Evolutionary conservation across 2,888 invertebrate species (phyloP).

Genomic region (Tipula unca): DNA sequence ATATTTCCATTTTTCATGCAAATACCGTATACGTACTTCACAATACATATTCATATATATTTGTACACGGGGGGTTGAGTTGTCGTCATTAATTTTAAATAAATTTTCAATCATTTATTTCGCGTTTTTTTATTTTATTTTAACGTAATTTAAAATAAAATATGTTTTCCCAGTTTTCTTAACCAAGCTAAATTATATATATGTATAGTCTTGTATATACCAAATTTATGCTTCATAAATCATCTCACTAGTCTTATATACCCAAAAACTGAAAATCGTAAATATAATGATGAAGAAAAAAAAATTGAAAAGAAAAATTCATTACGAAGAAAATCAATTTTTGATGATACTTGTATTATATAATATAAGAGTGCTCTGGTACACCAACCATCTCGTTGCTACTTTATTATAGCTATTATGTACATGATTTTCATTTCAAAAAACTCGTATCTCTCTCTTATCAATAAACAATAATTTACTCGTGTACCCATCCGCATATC

Average conservation of each 20-base stretch:
- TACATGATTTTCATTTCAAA: neutral
- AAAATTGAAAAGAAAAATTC: neutral
- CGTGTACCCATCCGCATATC: neutral
- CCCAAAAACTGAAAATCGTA: neutral
- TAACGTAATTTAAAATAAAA: neutral
- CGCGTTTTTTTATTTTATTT: neutral
- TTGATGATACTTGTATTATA: neutral
- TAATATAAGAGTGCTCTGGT: neutral
- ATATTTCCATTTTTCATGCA: neutral
- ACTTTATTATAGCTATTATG: neutral
- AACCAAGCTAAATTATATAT: neutral
- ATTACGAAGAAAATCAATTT: conserved; percentile 8
- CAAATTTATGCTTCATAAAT: neutral
- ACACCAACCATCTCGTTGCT: neutral
- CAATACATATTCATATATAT: too few relatives aligned
- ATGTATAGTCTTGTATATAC: too few relatives aligned
- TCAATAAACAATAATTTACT: neutral
- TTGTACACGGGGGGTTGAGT: neutral
- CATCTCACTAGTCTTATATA: neutral
- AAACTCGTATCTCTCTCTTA: neutral
- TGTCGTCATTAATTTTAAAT: neutral
- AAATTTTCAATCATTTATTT: neutral
- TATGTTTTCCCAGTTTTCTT: neutral
- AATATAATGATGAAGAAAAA: neutral
- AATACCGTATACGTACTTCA: neutral